These are phyloP conservation scores for Leptocoma aspasia DNA, from an alignment of 2,113 vertebrate genomes.

Conservation along the genomic window DNA sequence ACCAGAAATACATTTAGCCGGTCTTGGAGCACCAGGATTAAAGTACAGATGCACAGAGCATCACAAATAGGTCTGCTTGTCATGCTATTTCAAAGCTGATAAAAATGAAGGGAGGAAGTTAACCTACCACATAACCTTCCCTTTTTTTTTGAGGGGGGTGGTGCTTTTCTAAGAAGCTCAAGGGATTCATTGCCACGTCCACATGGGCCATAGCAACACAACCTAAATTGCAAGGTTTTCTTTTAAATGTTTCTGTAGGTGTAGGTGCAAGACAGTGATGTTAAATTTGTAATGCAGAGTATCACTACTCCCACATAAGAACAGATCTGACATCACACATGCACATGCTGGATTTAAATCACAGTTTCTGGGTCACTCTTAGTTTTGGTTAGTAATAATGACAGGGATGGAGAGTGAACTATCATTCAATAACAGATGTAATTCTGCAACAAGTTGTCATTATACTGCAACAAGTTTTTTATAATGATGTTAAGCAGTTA, in stretches of 20 bases:
- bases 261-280: slow-evolving; percentile 44
- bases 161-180: slow-evolving; percentile 31
- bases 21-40: neutral
- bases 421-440: neutral
- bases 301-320: slow-evolving; percentile 48
- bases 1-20: neutral
- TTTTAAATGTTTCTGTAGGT: slow-evolving; percentile 25
- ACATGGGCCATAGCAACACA: neutral
- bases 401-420: neutral
- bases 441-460: neutral
- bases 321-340: slow-evolving; percentile 15
- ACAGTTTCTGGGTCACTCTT: slow-evolving; percentile 30
- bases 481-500: neutral
- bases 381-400: neutral
- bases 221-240: neutral
- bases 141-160: neutral
- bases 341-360: slow-evolving; percentile 58
- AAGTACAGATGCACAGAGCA: neutral
- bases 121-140: slow-evolving; percentile 11
- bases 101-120: slow-evolving; percentile 44
- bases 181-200: neutral
- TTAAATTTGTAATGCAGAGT: neutral
- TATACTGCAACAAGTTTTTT: neutral
- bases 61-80: neutral
- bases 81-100: slow-evolving; percentile 8